Percentiles rank a stretch among this genome's conserved stretches.
Conservation (phyloP, 1,140 invertebrate genomes). For the Philaenus spumarius region DNA sequence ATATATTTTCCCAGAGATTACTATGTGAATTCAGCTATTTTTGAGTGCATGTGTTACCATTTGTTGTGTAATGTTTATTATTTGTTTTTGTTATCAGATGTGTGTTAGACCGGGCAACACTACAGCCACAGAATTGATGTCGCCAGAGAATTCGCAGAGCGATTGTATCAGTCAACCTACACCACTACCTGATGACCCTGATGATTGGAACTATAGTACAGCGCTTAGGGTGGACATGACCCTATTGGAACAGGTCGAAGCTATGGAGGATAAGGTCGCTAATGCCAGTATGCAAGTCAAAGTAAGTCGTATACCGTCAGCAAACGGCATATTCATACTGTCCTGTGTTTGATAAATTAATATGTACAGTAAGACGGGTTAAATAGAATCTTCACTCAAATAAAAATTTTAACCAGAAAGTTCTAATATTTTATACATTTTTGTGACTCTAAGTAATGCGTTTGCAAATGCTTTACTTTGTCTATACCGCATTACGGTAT, state of each 20-base stretch:
- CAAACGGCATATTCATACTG: no score
- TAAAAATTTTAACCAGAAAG: no score
- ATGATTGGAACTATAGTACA: conserved; percentile 61
- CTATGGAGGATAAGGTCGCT: conserved; percentile 85
- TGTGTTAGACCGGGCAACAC: conserved; percentile 44
- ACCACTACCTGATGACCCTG: conserved; percentile 50
- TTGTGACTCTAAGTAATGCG: no score
- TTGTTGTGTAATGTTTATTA: neutral
- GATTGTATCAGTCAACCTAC: conserved; percentile 36
- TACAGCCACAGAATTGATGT: conserved; percentile 46
- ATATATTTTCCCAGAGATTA: no score
- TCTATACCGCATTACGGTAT: no score
- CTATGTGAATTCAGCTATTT: no score
- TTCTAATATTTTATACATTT: no score
- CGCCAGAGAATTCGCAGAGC: conserved; percentile 42
- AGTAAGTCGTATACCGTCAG: no score
- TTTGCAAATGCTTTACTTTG: no score
- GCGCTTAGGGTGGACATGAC: conserved; percentile 73
- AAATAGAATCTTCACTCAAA: no score
- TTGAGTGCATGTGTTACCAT: neutral
- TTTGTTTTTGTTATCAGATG: neutral
- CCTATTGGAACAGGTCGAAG: conserved; percentile 81
- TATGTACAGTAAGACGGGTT: no score
- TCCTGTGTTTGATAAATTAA: no score
- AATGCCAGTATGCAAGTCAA: conserved; percentile 90